These are phyloP conservation scores for Chaetoderma sp. DNA, from an alignment of 2,888 invertebrate species.

Conservation along the genomic window DNA sequence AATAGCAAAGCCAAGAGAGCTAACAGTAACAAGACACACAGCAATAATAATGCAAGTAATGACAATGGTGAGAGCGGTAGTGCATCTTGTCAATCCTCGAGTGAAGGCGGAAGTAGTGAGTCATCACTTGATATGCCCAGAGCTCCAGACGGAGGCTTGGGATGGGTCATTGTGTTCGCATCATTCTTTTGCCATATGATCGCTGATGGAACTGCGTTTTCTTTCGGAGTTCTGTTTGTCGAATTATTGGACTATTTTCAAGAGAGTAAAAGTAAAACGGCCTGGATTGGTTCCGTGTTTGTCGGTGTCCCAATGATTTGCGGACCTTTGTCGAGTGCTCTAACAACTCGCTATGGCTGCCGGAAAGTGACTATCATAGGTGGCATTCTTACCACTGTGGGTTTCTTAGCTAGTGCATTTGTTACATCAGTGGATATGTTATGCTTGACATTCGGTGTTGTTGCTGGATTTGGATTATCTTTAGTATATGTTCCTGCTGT, in stretches of 20 bases:
- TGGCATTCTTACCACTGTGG: slow-evolving; percentile 60
- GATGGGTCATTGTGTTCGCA: slow-evolving; percentile 91
- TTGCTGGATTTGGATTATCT: slow-evolving; percentile 66
- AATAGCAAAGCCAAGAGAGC: slow-evolving; percentile 16
- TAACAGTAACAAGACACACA: too few relatives aligned
- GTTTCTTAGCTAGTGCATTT: slow-evolving; percentile 61
- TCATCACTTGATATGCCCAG: slow-evolving; percentile 46
- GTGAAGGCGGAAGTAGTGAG: slow-evolving; percentile 35
- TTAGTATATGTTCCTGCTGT: slow-evolving; percentile 67
- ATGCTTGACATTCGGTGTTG: slow-evolving; percentile 65
- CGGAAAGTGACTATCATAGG: slow-evolving; percentile 62
- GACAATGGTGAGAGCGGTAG: too few relatives aligned
- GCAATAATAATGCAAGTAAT: too few relatives aligned
- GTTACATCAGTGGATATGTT: slow-evolving; percentile 58
- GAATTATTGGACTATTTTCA: slow-evolving; percentile 88
- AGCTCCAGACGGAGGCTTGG: slow-evolving; percentile 88
- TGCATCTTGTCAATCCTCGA: too few relatives aligned
- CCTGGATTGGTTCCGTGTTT: slow-evolving; percentile 90
- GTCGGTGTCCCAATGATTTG: slow-evolving; percentile 87
- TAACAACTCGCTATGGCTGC: slow-evolving; percentile 67
- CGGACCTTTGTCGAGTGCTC: slow-evolving; percentile 66
- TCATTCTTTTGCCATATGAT: slow-evolving; percentile 91
- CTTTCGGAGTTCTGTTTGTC: slow-evolving; percentile 89
- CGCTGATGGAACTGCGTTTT: slow-evolving; percentile 92
- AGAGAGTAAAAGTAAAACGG: slow-evolving; percentile 86